A percentile compares a stretch with the other conserved stretches of the same genome.
phyloP scores from a whole-genome alignment of 2,113 vertebrate genomes.

The Promerops cafer region DNA sequence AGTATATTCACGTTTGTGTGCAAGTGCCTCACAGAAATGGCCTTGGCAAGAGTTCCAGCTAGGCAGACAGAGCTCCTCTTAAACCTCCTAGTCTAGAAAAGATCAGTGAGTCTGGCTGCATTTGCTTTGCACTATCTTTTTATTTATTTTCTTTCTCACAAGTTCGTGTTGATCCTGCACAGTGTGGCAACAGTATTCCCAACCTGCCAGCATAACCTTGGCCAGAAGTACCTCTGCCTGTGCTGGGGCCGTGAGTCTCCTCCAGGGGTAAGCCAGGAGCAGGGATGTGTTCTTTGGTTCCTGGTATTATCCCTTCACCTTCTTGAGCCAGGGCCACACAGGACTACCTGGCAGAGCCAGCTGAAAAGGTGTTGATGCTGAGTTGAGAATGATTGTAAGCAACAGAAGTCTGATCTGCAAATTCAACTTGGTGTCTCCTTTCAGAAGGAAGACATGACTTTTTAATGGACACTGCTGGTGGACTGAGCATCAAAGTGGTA shows the following conservation, averaged over 20 bases:
- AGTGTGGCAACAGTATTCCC: accelerated
- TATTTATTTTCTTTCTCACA: not conserved
- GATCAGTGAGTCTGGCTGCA: not conserved
- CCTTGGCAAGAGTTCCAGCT: not conserved
- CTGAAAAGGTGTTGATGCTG: not conserved
- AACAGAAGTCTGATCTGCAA: not conserved
- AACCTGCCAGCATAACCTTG: not conserved
- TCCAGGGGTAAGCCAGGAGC: not conserved
- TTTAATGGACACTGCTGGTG: not conserved
- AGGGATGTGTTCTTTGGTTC: not conserved
- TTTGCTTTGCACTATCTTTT: not conserved
- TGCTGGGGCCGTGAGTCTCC: accelerated
- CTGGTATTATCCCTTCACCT: not conserved
- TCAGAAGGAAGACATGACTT: not conserved
- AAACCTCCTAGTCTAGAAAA: not conserved
- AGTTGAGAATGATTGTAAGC: not conserved
- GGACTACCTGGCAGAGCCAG: not conserved
- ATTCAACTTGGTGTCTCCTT: not conserved
- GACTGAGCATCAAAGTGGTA: not conserved
- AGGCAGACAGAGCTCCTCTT: not conserved
- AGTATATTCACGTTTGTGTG: not conserved
- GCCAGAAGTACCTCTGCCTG: not conserved
- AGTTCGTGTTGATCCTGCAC: not conserved
- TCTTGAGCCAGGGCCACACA: not conserved
- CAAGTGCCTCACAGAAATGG: accelerated